Evolutionary conservation across 1,140 invertebrate genomes (phyloP), one percentile per base, ranked within the genome.

Genomic region (Arion vulgaris): DNA sequence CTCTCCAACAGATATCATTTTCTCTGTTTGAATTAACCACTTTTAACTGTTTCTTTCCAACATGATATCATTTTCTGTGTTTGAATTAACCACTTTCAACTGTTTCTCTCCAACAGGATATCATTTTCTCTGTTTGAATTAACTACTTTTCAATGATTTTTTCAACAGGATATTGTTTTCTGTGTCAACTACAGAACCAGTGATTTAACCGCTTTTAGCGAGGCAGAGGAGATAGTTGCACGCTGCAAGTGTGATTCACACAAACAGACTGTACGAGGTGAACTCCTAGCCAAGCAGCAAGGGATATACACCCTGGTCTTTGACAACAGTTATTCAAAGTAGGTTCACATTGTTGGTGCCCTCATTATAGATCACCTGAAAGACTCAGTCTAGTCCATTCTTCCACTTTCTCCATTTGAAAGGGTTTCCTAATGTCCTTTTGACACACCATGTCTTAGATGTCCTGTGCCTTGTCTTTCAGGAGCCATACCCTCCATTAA

Each of bases 271-370:
- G 86, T 91, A 0, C 71, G 82, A 51, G 92, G 92, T 15, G 88
- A 92, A 57, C 85, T 92, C 26, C 88, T 85, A 0, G 89, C 90
- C 38, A 88, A 89, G 83, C 83, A 90, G 81, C 51, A 85, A 0
- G 92, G 92, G 26, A 81, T 92, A 26, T 92, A 92, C 83, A 89
- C 89, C n/a, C 86, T 92, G 5, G 49, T 90, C 11, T 92, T 92
- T 86, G 90, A 92, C 78, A 92, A 92, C 84, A 87, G 86, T 28
- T 89, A 89, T 73, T 92, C 92, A 7, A 91, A 86, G 91, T 92
- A 84, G 87, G 85, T 83, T 15, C 32, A 28, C 28, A 66, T n/a
- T n/a, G 51, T 23, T 15, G 19, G 13, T 75, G n/a, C n/a, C 2
- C 7, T 28, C 32, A 13, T 73, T 36, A 13, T 13, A 38, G 32